Percentiles rank a stretch among this genome's conserved stretches.
phyloP scores from a whole-genome alignment of 2,888 invertebrate genomes.

The Drosophila subquinaria region DNA sequence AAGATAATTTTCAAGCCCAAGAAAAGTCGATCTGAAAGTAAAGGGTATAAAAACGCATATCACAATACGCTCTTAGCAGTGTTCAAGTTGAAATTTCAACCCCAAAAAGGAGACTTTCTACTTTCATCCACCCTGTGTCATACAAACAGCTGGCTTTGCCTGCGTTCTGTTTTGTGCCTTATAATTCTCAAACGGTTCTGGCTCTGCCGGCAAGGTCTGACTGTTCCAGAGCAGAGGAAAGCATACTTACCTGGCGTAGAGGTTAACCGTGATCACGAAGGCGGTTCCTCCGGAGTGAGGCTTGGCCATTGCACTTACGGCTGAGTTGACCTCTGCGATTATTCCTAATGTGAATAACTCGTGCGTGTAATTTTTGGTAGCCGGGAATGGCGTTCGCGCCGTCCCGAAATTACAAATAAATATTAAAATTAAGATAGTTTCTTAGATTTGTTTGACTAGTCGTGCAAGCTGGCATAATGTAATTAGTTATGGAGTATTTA shows the following conservation, averaged over 20 bases:
- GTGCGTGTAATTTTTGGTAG: constrained; percentile 75
- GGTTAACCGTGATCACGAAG: constrained; percentile 79
- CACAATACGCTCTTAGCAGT: too few relatives aligned
- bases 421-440: background rate
- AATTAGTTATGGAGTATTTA: background rate
- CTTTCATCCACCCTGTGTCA: background rate
- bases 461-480: too few relatives aligned
- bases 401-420: constrained; percentile 57
- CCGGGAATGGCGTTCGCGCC: constrained; percentile 78
- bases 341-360: constrained; percentile 78
- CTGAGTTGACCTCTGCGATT: constrained; percentile 77
- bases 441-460: background rate
- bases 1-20: too few relatives aligned
- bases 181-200: constrained; percentile 48
- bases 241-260: constrained; percentile 78
- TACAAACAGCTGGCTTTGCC: constrained; percentile 4
- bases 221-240: constrained; percentile 27
- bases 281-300: constrained; percentile 79
- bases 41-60: too few relatives aligned
- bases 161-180: background rate
- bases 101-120: background rate
- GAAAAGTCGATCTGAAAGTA: too few relatives aligned
- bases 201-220: background rate
- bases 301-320: constrained; percentile 75
- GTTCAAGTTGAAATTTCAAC: background rate